phyloP scores from a whole-genome alignment of 2,888 invertebrate species.

The Acronicta alni region DNA sequence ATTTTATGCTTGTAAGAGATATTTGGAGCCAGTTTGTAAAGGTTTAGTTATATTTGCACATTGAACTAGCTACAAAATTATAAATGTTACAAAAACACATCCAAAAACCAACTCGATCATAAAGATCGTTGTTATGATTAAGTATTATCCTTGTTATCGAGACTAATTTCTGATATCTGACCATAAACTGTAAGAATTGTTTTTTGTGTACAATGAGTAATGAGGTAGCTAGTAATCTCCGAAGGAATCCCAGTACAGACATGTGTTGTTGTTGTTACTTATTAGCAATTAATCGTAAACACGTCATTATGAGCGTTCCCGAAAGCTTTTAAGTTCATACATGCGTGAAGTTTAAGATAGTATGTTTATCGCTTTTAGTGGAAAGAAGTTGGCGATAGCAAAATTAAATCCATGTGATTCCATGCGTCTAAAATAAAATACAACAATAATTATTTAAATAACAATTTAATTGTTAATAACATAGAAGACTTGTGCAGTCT shows the following conservation, averaged over 20 bases:
- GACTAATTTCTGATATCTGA: constrained; percentile 16
- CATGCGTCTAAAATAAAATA: not conserved
- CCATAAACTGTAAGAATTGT: constrained; percentile 8
- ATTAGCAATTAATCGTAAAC: constrained; percentile 39
- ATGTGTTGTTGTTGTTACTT: constrained; percentile 33
- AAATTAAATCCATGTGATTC: not conserved
- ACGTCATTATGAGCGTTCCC: constrained; percentile 40
- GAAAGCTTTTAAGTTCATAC: constrained; percentile 40
- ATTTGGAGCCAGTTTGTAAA: too few relatives aligned
- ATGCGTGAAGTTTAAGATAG: constrained; percentile 34
- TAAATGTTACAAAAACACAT: constrained; percentile 4
- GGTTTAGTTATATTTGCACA: not conserved
- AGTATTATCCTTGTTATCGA: constrained; percentile 14
- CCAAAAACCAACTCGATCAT: too few relatives aligned
- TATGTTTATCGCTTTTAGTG: constrained; percentile 21
- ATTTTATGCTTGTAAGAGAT: too few relatives aligned
- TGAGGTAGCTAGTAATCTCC: constrained; percentile 26
- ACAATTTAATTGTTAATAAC: too few relatives aligned
- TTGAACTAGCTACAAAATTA: constrained; percentile 3
- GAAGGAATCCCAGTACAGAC: constrained; percentile 12
- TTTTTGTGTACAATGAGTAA: constrained; percentile 19
- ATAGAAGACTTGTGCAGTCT: too few relatives aligned
- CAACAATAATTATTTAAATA: too few relatives aligned
- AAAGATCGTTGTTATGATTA: constrained; percentile 4
- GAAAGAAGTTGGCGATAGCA: constrained; percentile 4